phyloP scores from a whole-genome alignment of 1,140 invertebrate species.

The Phthorimaea operculella region DNA sequence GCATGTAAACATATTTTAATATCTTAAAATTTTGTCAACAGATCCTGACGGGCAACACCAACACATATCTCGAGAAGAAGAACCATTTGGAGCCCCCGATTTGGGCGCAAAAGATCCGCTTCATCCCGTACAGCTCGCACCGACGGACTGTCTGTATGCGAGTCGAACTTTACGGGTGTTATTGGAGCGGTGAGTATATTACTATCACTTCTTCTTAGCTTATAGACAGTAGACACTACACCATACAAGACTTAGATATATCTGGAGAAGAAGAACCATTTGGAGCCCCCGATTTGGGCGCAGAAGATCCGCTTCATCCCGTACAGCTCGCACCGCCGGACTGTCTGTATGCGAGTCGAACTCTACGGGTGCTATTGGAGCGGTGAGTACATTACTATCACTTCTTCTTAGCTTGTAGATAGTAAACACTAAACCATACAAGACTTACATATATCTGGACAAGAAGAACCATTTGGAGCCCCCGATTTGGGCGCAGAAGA shows the following conservation, averaged over 20 bases:
- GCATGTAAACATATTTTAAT: too few species aligned
- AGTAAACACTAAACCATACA: too few species aligned
- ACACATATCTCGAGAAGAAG: slow-evolving; percentile 83
- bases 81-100: slow-evolving; percentile 81
- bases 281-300: slow-evolving; percentile 84
- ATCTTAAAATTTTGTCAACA: too few species aligned
- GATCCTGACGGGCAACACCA: slow-evolving; percentile 83
- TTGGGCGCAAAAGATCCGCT: slow-evolving; percentile 81
- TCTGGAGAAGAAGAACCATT: slow-evolving; percentile 77
- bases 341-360: slow-evolving; percentile 89
- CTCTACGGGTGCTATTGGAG: slow-evolving; percentile 81
- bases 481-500: slow-evolving; percentile 80
- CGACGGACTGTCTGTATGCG: slow-evolving; percentile 87
- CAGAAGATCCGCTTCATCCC: slow-evolving; percentile 84
- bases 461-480: slow-evolving; percentile 80
- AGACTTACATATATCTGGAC: slow-evolving; percentile 85
- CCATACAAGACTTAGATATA: slow-evolving; percentile 88
- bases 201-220: too few species aligned
- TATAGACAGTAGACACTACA: too few species aligned
- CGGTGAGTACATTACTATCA: slow-evolving; percentile 69
- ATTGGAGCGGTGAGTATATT: slow-evolving; percentile 73
- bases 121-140: slow-evolving; percentile 86
- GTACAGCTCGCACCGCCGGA: slow-evolving; percentile 83
- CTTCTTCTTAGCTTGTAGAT: too few species aligned
- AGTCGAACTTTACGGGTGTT: slow-evolving; percentile 84